Base-by-base conservation (phyloP, 1,140 invertebrate genomes). In the Pristionchus pacificus region DNA sequence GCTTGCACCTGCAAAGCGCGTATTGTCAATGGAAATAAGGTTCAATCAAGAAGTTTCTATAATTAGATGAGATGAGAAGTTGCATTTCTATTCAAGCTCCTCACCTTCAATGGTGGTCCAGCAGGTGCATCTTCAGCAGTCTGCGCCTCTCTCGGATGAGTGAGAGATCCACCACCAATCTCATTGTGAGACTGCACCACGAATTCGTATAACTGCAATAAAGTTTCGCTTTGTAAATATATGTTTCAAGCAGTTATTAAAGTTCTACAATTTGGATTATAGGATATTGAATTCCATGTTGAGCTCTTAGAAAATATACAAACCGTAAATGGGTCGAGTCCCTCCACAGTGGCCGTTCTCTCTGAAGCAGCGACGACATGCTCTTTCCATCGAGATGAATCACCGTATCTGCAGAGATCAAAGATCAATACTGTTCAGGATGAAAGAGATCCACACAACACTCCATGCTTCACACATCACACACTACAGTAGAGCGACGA, bases 71-170 rank as follows among this genome's bases (percentile, higher is more conserved):
- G n/a, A n/a, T n/a, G n/a, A n/a, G n/a, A n/a, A n/a, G n/a, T n/a
- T n/a, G n/a, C n/a, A n/a, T n/a, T n/a, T n/a, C n/a, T n/a, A n/a
- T n/a, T n/a, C n/a, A n/a, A n/a, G n/a, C n/a, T n/a, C n/a, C n/a
- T n/a, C n/a, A 98, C 92, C 85, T 95, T 94, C 70, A 91, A 87
- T 32, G 95, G 95, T 63, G 95, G 91, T 79, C 91, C 93, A 81
- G 93, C 93, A 60, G 95, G 94, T 88, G 92, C 93, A 91, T 89
- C 96, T 93, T 82, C 93, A 93, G 60, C 94, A 1, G 79, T 98
- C 68, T 93, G 95, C 77, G 95, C 91, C 77, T 91, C 89, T 24
- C 91, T 90, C 0, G 93, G 89, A 28, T 89, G 87, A 78, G 92
- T 95, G 0, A 92, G 90, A 33, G 90, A 89, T 65, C 95, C 93